A percentile compares a stretch with the other conserved stretches of the same genome.
phyloP scores from a whole-genome alignment of 2,113 vertebrate genomes.

The Vimba vimba region DNA sequence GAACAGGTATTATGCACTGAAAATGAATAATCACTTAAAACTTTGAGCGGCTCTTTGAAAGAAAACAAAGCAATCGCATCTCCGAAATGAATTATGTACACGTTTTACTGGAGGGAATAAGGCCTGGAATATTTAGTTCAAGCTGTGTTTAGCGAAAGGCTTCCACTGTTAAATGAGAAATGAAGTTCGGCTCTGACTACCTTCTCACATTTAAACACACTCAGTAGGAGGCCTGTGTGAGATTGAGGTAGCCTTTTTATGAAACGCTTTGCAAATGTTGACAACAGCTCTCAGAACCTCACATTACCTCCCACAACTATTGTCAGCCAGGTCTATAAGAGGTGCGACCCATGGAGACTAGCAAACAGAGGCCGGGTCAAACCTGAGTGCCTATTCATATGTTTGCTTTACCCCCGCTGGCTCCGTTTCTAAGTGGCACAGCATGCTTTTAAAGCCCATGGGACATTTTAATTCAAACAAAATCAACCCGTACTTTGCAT shows the following conservation, averaged over 20 bases:
- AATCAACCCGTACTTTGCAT: background rate
- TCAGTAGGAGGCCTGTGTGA: background rate
- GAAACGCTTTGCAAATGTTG: background rate
- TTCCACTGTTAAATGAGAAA: constrained; percentile 52
- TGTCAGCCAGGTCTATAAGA: constrained; percentile 17
- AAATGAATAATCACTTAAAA: constrained; percentile 43
- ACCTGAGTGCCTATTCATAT: constrained; percentile 39
- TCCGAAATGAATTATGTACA: constrained; percentile 49
- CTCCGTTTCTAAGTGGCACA: background rate
- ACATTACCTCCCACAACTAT: constrained; percentile 14
- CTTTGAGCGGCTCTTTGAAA: constrained; percentile 1
- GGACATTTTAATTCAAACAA: constrained; percentile 11
- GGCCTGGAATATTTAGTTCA: constrained; percentile 36
- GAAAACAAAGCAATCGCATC: constrained; percentile 25
- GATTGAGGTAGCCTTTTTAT: background rate
- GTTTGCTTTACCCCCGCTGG: constrained; percentile 8
- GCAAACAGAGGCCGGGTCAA: constrained; percentile 22
- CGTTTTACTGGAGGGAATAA: constrained; percentile 51
- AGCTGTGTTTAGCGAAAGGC: constrained; percentile 52
- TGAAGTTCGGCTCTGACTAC: constrained; percentile 27
- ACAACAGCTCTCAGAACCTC: constrained; percentile 24
- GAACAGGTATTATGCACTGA: constrained; percentile 35
- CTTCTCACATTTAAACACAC: constrained; percentile 33
- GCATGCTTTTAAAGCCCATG: constrained; percentile 25
- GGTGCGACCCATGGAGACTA: constrained; percentile 3